These are phyloP conservation scores for Columba janthina DNA, from an alignment of 2,113 vertebrate species.

Conservation along the genomic window DNA sequence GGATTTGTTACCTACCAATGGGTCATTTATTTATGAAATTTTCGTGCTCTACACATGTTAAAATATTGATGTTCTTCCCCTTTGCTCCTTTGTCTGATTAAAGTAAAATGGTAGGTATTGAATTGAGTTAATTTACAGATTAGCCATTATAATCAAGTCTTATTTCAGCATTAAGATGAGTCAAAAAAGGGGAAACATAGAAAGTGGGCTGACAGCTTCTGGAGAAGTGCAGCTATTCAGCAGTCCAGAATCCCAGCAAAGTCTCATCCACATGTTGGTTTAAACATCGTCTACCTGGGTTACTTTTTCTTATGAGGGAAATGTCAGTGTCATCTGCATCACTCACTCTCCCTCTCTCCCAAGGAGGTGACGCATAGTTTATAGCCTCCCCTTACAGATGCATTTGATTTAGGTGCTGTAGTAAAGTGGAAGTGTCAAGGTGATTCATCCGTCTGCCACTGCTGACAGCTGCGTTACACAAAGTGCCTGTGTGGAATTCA, in stretches of 20 bases:
- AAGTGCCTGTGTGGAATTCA: background rate
- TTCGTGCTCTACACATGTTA: background rate
- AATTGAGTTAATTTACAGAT: slow-evolving; percentile 42
- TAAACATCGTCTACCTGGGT: background rate
- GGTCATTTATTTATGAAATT: slow-evolving; percentile 29
- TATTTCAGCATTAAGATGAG: background rate
- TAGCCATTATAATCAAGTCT: slow-evolving; percentile 19
- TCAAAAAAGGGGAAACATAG: background rate
- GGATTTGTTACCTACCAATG: background rate
- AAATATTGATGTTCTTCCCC: slow-evolving; percentile 29
- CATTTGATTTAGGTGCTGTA: slow-evolving; percentile 49
- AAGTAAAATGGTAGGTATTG: slow-evolving; percentile 22
- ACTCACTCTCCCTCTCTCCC: background rate
- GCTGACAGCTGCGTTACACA: slow-evolving; percentile 9
- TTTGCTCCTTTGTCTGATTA: background rate
- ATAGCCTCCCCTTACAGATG: slow-evolving; percentile 28
- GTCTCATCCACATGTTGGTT: background rate
- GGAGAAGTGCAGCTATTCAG: background rate
- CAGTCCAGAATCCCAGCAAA: background rate
- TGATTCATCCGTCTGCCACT: slow-evolving; percentile 25
- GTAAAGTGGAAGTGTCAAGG: slow-evolving; percentile 49
- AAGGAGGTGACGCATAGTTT: background rate
- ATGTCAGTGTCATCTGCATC: background rate
- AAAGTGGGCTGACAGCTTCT: background rate
- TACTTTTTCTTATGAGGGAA: slow-evolving; percentile 2